Evolutionary conservation across 2,888 invertebrate species (phyloP).

Genomic region (Byasa hedistus): DNA sequence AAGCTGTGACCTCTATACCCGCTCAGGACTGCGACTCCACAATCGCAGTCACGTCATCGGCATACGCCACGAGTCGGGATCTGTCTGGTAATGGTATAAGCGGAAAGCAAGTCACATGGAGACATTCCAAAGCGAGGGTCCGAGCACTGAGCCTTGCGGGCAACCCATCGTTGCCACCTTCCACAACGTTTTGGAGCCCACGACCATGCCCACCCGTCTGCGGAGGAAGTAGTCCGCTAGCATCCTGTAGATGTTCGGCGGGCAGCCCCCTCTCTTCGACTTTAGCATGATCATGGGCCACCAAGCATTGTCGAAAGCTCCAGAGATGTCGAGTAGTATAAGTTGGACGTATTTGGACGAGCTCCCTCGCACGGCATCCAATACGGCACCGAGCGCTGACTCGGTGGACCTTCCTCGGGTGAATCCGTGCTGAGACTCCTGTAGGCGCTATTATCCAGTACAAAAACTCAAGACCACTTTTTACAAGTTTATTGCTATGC

Average conservation of each 20-base stretch:
- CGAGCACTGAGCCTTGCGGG: not conserved
- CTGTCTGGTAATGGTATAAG: not conserved
- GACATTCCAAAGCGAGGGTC: not conserved
- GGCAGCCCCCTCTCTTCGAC: not conserved
- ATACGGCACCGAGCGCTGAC: no score
- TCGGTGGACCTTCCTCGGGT: no score
- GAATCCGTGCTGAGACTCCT: conserved; percentile 2
- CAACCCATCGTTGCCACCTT: not conserved
- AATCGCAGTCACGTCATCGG: not conserved
- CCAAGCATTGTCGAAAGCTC: not conserved
- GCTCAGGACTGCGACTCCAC: no score
- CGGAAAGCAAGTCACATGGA: not conserved
- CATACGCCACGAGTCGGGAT: not conserved
- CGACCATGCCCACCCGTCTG: not conserved
- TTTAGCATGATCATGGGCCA: not conserved
- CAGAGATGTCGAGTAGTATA: not conserved
- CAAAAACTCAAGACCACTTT: no score
- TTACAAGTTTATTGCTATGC: no score
- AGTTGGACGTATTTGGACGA: not conserved
- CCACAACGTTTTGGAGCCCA: not conserved
- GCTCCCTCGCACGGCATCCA: no score
- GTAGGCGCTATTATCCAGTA: no score
- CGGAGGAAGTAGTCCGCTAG: not conserved
- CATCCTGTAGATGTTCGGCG: not conserved
- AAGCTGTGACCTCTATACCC: no score